phyloP scores from a whole-genome alignment of 1,140 invertebrate genomes.

The Solen grandis region DNA sequence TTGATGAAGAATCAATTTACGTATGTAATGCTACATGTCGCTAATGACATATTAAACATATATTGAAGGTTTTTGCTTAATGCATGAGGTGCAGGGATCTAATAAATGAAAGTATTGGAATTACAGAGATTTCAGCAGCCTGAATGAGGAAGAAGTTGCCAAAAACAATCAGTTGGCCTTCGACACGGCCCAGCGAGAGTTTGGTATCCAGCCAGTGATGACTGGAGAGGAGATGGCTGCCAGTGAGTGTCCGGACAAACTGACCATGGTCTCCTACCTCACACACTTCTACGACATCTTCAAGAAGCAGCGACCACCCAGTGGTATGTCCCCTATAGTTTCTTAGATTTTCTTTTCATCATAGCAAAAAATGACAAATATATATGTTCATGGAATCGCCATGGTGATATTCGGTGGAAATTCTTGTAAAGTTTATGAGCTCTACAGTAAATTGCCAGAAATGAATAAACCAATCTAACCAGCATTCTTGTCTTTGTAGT shows the following conservation, averaged over 20 bases:
- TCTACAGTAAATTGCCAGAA: background rate
- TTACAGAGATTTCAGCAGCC: slow-evolving; percentile 84
- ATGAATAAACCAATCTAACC: too few species aligned
- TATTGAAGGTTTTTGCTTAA: too few species aligned
- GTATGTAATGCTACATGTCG: too few species aligned
- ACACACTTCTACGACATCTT: slow-evolving; percentile 91
- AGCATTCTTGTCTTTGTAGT: too few species aligned
- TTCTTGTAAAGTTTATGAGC: too few species aligned
- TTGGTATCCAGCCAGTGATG: slow-evolving; percentile 90
- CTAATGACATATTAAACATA: too few species aligned
- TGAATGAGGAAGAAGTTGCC: slow-evolving; percentile 85
- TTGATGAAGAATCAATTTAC: too few species aligned
- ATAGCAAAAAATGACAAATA: too few species aligned
- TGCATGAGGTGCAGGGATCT: background rate
- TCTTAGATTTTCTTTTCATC: too few species aligned
- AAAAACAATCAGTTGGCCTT: slow-evolving; percentile 92
- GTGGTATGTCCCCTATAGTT: slow-evolving; percentile 70
- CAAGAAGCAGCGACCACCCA: slow-evolving; percentile 71
- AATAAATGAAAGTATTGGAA: background rate
- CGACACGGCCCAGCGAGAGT: slow-evolving; percentile 89
- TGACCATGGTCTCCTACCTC: slow-evolving; percentile 90
- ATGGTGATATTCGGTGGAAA: too few species aligned
- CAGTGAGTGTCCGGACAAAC: slow-evolving; percentile 87
- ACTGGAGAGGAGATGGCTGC: slow-evolving; percentile 90
- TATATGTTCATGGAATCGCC: too few species aligned